Conservation (phyloP, 2,888 invertebrate genomes). For the Eurytoma californica region DNA sequence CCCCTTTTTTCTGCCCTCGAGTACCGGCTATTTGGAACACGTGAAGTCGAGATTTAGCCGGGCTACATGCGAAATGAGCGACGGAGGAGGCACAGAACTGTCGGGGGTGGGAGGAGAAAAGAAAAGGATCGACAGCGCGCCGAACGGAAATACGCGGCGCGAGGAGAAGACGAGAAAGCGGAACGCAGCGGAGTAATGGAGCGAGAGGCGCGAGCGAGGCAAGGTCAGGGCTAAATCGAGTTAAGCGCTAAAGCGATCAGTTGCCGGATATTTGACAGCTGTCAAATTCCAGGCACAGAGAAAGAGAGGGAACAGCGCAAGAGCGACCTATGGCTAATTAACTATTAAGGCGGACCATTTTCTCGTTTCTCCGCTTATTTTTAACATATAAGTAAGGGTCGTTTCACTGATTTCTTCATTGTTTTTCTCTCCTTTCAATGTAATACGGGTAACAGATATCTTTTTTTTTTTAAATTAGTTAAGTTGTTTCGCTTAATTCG, state of each 20-base stretch:
- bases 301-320: constrained; percentile 14
- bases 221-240: constrained; percentile 51
- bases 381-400: too few species aligned
- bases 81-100: background rate
- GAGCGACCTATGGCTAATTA: constrained; percentile 21
- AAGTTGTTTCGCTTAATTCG: too few species aligned
- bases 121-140: background rate
- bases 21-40: too few species aligned
- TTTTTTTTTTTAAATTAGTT: too few species aligned
- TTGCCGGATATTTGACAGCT: constrained; percentile 48
- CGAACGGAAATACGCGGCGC: background rate
- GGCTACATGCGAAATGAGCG: background rate
- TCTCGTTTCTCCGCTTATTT: too few species aligned
- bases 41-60: too few species aligned
- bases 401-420: too few species aligned
- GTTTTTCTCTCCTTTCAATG: too few species aligned
- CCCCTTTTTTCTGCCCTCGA: too few species aligned
- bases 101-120: background rate
- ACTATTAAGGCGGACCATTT: background rate
- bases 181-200: constrained; percentile 30
- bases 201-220: constrained; percentile 3
- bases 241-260: constrained; percentile 52
- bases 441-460: too few species aligned
- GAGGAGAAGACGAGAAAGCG: constrained; percentile 4
- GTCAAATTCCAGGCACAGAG: constrained; percentile 35